Conservation (phyloP, 2,888 invertebrate genomes). For the Netelia virgata region DNA sequence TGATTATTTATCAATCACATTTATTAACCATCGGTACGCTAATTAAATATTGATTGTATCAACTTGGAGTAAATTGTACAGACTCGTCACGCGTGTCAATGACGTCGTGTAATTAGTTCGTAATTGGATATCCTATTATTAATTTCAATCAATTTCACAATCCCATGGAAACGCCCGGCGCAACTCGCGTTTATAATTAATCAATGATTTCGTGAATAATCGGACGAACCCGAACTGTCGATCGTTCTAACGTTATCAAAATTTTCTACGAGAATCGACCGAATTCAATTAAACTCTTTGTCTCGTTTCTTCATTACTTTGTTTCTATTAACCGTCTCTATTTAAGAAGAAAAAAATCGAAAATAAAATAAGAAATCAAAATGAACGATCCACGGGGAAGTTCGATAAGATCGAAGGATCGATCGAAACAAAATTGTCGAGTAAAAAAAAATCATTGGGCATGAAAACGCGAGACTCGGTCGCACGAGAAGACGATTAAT, state of each 20-base stretch:
- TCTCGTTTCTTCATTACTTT: too few species aligned
- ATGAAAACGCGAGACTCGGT: too few species aligned
- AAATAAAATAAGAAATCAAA: too few species aligned
- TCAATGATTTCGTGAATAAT: background rate
- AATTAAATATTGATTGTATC: background rate
- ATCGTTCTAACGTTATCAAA: too few species aligned
- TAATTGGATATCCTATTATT: constrained; percentile 9
- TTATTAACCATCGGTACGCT: background rate
- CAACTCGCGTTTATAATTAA: background rate
- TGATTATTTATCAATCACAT: too few species aligned
- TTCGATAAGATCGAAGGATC: too few species aligned
- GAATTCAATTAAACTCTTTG: too few species aligned
- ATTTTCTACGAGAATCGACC: too few species aligned
- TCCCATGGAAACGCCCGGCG: constrained; percentile 5
- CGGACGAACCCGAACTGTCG: background rate
- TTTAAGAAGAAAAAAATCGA: too few species aligned
- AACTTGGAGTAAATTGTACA: background rate
- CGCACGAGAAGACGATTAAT: background rate
- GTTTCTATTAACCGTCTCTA: too few species aligned
- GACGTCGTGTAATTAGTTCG: background rate
- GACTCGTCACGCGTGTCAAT: background rate
- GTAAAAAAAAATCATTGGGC: background rate
- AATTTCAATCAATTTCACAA: constrained; percentile 21
- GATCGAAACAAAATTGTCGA: too few species aligned
- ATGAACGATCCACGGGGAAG: too few species aligned